Conservation (phyloP, 2,113 vertebrate species). For the Rhizomys pruinosus region DNA sequence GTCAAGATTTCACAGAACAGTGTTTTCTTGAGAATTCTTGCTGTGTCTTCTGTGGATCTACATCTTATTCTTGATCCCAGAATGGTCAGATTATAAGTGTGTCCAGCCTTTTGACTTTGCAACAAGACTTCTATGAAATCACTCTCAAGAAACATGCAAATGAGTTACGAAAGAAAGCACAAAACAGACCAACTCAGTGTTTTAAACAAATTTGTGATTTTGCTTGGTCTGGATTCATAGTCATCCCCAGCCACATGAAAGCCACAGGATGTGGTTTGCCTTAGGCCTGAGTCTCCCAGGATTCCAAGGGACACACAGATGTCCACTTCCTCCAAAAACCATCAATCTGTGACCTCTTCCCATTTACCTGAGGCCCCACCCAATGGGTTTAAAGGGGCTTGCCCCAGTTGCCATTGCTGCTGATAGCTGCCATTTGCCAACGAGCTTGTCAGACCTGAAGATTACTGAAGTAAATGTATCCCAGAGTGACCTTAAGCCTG, state of each 20-base stretch:
- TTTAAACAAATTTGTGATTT: not conserved
- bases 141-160: not conserved
- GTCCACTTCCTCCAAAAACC: too few species aligned
- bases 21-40: not conserved
- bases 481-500: too few species aligned
- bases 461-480: too few species aligned
- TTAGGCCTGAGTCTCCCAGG: too few species aligned
- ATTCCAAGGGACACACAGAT: too few species aligned
- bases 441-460: too few species aligned
- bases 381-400: too few species aligned
- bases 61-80: not conserved
- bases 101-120: not conserved
- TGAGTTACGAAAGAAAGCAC: not conserved
- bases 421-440: too few species aligned
- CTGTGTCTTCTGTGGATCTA: not conserved
- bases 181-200: not conserved
- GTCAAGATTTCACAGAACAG: slow-evolving; percentile 28
- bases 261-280: not conserved
- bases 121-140: not conserved
- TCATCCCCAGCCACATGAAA: not conserved
- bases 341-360: too few species aligned
- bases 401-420: too few species aligned
- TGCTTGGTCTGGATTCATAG: not conserved
- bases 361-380: too few species aligned
- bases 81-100: not conserved